Percentiles rank a stretch among this genome's conserved stretches.
These are phyloP conservation scores for Peromyscus eremicus DNA, from an alignment of 2,797 vertebrate species.

Conservation along the genomic window DNA sequence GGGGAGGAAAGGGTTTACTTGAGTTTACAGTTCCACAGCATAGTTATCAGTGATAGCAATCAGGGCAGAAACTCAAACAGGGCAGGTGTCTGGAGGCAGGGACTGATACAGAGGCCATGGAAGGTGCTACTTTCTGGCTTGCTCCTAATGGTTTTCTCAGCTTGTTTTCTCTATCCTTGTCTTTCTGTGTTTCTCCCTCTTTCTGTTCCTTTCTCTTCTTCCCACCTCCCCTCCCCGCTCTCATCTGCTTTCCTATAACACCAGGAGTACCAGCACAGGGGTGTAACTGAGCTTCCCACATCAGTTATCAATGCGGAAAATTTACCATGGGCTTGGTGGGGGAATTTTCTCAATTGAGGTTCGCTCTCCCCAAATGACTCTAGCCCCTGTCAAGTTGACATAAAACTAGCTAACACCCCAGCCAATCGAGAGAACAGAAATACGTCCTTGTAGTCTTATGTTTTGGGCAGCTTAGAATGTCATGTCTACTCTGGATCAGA, in stretches of 20 bases:
- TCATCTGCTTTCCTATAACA: not conserved
- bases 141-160: not conserved
- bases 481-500: not conserved
- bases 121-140: not conserved
- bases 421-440: not conserved
- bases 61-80: not conserved
- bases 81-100: not conserved
- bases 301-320: not conserved
- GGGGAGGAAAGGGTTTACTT: not conserved
- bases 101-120: not conserved
- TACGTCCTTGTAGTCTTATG: not conserved
- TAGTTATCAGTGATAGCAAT: not conserved
- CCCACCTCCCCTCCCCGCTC: accelerated
- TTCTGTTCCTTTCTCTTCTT: accelerated
- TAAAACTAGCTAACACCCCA: not conserved
- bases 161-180: not conserved
- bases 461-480: not conserved
- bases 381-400: not conserved
- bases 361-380: no score
- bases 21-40: no score
- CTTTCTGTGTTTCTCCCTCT: no score
- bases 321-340: not conserved
- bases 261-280: not conserved
- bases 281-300: not conserved
- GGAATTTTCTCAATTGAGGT: not conserved